Evolutionary conservation across 2,888 invertebrate species (phyloP).

Genomic region (Aphelenchoides bicaudatus): DNA sequence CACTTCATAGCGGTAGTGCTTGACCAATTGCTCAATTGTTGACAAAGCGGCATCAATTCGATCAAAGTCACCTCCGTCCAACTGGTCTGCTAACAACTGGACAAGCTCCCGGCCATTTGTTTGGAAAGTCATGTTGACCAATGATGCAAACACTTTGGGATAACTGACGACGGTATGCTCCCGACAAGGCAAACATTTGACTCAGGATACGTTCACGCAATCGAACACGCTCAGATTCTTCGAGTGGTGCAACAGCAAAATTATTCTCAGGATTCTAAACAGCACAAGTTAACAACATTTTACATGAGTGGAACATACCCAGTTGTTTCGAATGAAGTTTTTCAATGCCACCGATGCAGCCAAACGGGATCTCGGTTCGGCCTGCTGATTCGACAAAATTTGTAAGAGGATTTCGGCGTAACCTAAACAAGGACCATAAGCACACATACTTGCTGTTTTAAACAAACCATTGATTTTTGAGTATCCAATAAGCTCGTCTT

Average conservation of each 20-base stretch:
- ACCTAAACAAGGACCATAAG: no score
- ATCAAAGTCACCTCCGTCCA: constrained; percentile 70
- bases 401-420: constrained; percentile 5
- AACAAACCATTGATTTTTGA: no score
- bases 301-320: constrained; percentile 65
- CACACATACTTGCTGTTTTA: no score
- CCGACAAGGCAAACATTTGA: constrained; percentile 88
- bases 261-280: constrained; percentile 27
- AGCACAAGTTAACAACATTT: constrained; percentile 1
- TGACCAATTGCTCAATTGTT: constrained; percentile 93
- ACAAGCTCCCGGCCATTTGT: constrained; percentile 91
- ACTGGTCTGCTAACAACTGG: constrained; percentile 86
- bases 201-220: constrained; percentile 70
- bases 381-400: constrained; percentile 65
- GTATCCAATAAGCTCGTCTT: no score
- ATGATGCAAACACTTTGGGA: constrained; percentile 64
- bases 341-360: constrained; percentile 91
- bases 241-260: constrained; percentile 23
- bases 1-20: constrained; percentile 80
- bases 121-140: constrained; percentile 76
- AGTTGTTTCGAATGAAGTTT: constrained; percentile 91
- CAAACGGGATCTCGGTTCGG: constrained; percentile 80
- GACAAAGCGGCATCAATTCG: constrained; percentile 88
- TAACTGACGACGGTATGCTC: constrained; percentile 78
- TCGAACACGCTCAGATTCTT: constrained; percentile 39